Percentiles rank a stretch among this genome's conserved stretches.
These are phyloP conservation scores for Drosophila pseudotakahashii DNA, from an alignment of 2,888 invertebrate genomes.

Conservation along the genomic window DNA sequence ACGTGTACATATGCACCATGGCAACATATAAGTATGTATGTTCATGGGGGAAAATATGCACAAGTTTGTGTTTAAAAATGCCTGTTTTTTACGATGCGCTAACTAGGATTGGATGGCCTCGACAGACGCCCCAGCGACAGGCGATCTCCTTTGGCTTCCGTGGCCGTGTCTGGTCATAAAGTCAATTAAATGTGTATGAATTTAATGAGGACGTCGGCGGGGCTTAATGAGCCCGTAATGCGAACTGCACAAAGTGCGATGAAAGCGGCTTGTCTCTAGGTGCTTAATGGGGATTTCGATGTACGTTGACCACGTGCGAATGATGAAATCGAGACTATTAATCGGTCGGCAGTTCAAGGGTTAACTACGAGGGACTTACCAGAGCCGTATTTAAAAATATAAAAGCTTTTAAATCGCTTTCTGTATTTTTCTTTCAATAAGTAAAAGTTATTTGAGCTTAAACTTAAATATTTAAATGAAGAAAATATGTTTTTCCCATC, in stretches of 20 bases:
- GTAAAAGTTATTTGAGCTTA: no score
- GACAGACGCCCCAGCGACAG: slow-evolving; percentile 38
- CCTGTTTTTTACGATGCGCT: slow-evolving; percentile 65
- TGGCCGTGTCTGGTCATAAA: slow-evolving; percentile 62
- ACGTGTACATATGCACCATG: background rate
- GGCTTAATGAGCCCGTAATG: slow-evolving; percentile 60
- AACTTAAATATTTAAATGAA: no score
- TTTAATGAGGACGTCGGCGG: slow-evolving; percentile 59
- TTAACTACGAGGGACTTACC: background rate
- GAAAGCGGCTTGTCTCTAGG: slow-evolving; percentile 24
- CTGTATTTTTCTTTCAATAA: no score
- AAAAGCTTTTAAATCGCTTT: background rate
- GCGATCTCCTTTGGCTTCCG: slow-evolving; percentile 31
- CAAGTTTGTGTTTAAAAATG: slow-evolving; percentile 26
- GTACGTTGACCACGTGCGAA: slow-evolving; percentile 13
- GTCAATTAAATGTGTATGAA: slow-evolving; percentile 80
- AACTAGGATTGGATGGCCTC: slow-evolving; percentile 66
- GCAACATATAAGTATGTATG: background rate
- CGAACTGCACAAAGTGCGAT: slow-evolving; percentile 18
- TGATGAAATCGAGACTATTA: slow-evolving; percentile 31
- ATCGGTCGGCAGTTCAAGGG: background rate
- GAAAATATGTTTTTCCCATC: no score
- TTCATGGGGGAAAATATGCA: slow-evolving; percentile 2
- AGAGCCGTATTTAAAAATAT: background rate
- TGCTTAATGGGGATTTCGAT: slow-evolving; percentile 23